Evolutionary conservation across 2,888 invertebrate genomes (phyloP), one percentile per base, ranked within the genome.

Genomic region (Lasioglossum malachurum): DNA sequence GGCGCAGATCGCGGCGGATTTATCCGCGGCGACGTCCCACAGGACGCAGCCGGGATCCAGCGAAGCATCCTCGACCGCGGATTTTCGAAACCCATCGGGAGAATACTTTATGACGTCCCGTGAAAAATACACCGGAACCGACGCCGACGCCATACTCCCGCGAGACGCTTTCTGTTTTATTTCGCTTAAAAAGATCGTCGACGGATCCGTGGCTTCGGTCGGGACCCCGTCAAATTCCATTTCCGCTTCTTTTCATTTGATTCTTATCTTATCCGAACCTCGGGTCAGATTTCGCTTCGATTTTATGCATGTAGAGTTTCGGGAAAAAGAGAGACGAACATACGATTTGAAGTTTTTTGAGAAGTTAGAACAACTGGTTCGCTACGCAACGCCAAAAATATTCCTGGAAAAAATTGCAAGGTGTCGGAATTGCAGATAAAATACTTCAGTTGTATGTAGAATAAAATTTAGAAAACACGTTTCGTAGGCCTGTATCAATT

Each of bases 101-200:
- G 80, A 64, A 84, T 82, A 78, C 87, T 90, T 86, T 87, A 90
- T 78, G 84, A 84, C 75, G 80, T 80, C 53, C 38, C 73, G 75
- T 79, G 84, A 90, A 86, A 89, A 90, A 90, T 86, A 77, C 73
- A 84, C 49, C 49, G 80, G 77, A 19, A 53, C 78, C 76, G 53
- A 76, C 71, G 31, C 23, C 57, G 44, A 41, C 49, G 23, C 5
- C 49, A 77, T 87, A 74, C 67, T 83, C 80, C 76, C 69, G 14
- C 46, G 76, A 79, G 80, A 64, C 77, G 23, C 38, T 41, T 38
- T 41, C 41, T 14, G 10, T 71, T 71, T 41, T 71, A 41, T 71
- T 12, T 41, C n/a, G 23, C 23, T 41, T 67, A 67, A 67, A 67
- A 31, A 35, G 31, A 67, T 31, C 64, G 64, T 67, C 31, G 16